phyloP scores from a whole-genome alignment of 1,140 invertebrate species.

The Euschistus heros region DNA sequence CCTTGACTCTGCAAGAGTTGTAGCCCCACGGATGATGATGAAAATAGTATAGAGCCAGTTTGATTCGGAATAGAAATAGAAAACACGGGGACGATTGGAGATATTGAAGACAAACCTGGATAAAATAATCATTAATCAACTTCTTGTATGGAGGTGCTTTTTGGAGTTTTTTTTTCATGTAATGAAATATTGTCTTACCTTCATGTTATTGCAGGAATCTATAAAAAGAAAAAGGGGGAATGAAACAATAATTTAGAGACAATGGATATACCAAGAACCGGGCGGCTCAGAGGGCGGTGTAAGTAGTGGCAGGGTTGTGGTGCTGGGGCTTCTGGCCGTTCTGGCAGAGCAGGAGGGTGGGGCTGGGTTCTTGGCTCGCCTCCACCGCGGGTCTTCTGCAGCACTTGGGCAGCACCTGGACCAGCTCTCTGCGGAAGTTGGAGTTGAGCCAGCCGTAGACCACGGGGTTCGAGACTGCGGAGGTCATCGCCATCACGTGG shows the following conservation, averaged over 20 bases:
- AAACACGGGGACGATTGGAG: no score
- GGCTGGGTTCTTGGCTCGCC: neutral
- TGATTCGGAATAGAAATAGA: no score
- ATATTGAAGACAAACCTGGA: neutral
- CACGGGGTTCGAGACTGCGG: slow-evolving; percentile 42
- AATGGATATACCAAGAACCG: no score
- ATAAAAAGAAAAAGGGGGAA: neutral
- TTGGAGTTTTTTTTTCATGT: neutral
- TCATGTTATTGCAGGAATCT: neutral
- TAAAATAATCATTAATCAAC: neutral
- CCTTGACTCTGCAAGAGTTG: no score
- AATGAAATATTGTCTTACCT: neutral
- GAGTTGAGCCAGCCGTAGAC: slow-evolving; percentile 45
- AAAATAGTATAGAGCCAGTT: no score
- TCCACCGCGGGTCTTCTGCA: neutral
- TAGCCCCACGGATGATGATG: no score
- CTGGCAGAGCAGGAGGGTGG: slow-evolving; percentile 11
- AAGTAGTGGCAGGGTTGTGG: slow-evolving; percentile 3
- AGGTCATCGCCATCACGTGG: slow-evolving; percentile 45
- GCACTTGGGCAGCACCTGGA: slow-evolving; percentile 32
- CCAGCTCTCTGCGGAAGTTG: slow-evolving; percentile 37
- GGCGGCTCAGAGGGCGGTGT: neutral
- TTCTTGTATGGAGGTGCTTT: neutral
- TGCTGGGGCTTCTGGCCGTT: slow-evolving; percentile 7
- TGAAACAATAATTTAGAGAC: no score